phyloP scores from a whole-genome alignment of 2,888 invertebrate genomes.

The Tiliacea aurago region DNA sequence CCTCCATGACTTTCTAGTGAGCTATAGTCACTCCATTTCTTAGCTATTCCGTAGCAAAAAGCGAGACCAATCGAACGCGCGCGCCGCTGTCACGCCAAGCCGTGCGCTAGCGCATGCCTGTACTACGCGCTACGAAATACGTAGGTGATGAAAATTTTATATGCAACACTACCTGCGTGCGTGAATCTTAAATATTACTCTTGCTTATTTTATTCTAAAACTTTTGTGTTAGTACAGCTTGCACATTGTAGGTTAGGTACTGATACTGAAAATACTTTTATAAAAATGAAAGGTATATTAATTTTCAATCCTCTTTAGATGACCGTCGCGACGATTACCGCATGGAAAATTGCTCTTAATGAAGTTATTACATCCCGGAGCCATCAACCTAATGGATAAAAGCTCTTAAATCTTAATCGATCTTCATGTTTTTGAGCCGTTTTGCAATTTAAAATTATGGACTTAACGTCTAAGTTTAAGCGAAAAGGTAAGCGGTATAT shows the following conservation, averaged over 20 bases:
- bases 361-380: slow-evolving; percentile 81
- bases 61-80: slow-evolving; percentile 76
- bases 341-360: slow-evolving; percentile 78
- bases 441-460: slow-evolving; percentile 71
- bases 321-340: slow-evolving; percentile 69
- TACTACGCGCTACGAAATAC: slow-evolving; percentile 53
- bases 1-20: background rate
- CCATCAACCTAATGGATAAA: slow-evolving; percentile 87
- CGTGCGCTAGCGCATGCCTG: slow-evolving; percentile 52
- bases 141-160: slow-evolving; percentile 44
- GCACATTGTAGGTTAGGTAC: background rate
- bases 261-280: no score
- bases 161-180: slow-evolving; percentile 11
- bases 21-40: background rate
- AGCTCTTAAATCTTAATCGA: slow-evolving; percentile 87
- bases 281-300: slow-evolving; percentile 64
- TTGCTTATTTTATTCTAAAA: background rate
- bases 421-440: slow-evolving; percentile 76
- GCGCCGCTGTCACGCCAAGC: slow-evolving; percentile 61
- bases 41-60: slow-evolving; percentile 52
- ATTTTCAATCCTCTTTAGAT: slow-evolving; percentile 68
- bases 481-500: slow-evolving; percentile 41
- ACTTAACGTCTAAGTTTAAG: slow-evolving; percentile 44
- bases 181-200: background rate
- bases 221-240: no score